A percentile compares a stretch with the other conserved stretches of the same genome.
These are phyloP conservation scores for Argopecten irradians DNA, from an alignment of 1,140 invertebrate species.

Conservation along the genomic window DNA sequence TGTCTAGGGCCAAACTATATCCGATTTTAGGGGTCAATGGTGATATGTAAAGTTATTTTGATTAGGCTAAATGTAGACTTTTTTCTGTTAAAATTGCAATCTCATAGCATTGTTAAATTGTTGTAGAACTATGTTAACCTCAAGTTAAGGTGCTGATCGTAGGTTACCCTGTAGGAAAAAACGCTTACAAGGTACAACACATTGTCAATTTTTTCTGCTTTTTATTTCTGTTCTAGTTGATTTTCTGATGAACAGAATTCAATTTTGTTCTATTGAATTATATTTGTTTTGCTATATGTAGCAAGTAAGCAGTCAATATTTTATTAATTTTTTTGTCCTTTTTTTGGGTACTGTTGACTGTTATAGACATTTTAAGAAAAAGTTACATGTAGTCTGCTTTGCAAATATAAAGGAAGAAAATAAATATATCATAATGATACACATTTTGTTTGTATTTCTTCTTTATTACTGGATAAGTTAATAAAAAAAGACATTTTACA, in stretches of 20 bases:
- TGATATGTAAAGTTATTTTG: background rate
- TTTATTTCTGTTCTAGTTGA: background rate
- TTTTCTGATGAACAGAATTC: constrained; percentile 13
- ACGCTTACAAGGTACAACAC: background rate
- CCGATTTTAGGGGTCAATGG: constrained; percentile 13
- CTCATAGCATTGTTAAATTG: constrained; percentile 3
- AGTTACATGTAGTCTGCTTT: constrained; percentile 62
- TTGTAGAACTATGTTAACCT: constrained; percentile 2
- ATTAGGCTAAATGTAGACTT: background rate
- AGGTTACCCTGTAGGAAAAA: background rate
- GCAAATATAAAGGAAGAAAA: constrained; percentile 62
- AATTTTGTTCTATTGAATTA: constrained; percentile 25
- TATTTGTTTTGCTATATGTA: constrained; percentile 31
- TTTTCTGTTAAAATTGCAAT: constrained; percentile 4
- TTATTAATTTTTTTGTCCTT: constrained; percentile 29
- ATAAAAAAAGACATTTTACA: too few species aligned
- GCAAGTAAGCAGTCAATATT: constrained; percentile 27
- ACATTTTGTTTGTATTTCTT: background rate
- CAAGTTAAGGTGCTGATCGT: background rate
- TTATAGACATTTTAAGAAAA: constrained; percentile 54
- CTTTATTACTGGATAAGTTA: background rate
- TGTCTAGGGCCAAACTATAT: constrained; percentile 14
- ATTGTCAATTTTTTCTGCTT: background rate
- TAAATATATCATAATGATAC: constrained; percentile 53
- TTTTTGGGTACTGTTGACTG: constrained; percentile 44